Evolutionary conservation across 2,113 vertebrate genomes (phyloP), one percentile per base, ranked within the genome.

Genomic region (Eurypyga helias): DNA sequence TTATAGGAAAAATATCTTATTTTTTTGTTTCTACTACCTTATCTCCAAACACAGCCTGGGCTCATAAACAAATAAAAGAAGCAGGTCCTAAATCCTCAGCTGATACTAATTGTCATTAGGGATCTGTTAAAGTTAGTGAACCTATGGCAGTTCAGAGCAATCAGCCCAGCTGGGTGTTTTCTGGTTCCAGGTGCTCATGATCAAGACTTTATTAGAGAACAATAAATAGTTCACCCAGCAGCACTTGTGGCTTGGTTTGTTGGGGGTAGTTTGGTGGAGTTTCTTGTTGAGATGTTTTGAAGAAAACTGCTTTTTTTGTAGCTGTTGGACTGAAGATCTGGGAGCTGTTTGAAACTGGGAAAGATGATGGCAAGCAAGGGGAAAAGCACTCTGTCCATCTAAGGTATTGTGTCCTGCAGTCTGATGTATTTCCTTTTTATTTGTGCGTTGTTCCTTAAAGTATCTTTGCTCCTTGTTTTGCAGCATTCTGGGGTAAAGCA

Each of bases 201-300:
- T 81, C 58, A 62, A 62, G 33, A 67, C 64, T 52, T 26, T 79
- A 87, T n/a, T 43, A 72, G 46, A 25, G 88, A 28, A 33, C 85
- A 38, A 45, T 38, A 62, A 87, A 84, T 17, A 36, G 43, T 0
- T 82, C 48, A 64, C 5, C 11, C 38, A 29, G 43, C 0, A 6
- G 1, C 0, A 4, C 1, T 0, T 0, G 1, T 1, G 2, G 0
- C 0, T 65, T 79, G 8, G 2, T 57, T 11, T 10, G 0, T 2
- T 51, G 1, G 7, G 13, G n/a, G 0, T 0, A 0, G 15, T 18
- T 72, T 0, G 52, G 28, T 2, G 1, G 4, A 2, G 2, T 1
- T 67, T 41, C 0, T 52, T 57, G 5, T 0, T 49, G 7, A 13
- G n/a, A 0, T 0, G 0, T 19, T 89, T 24, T 57, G 17, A 54